Conservation (phyloP, 2,888 invertebrate genomes). For the Mechanitis messenoides region DNA sequence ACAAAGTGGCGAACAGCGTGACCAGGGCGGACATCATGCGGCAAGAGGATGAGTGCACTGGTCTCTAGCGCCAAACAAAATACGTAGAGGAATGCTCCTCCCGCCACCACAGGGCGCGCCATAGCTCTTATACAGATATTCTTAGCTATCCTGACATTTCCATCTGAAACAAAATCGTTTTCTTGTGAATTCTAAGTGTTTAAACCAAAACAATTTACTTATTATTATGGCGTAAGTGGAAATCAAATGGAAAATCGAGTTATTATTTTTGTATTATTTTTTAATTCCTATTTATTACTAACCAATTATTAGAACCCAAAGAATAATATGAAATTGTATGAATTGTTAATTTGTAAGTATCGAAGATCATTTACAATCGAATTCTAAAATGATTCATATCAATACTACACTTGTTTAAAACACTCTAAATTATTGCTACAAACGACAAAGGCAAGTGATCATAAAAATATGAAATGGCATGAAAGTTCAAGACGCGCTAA, state of each 20-base stretch:
- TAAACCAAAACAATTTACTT: background rate
- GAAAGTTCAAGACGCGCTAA: slow-evolving; percentile 37
- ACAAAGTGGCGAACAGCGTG: slow-evolving; percentile 89
- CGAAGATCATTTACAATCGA: too few species aligned
- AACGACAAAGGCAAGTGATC: slow-evolving; percentile 25
- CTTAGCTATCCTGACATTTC: slow-evolving; percentile 62
- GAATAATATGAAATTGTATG: slow-evolving; percentile 2
- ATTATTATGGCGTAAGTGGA: background rate
- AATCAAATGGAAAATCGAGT: background rate
- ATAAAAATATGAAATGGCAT: slow-evolving; percentile 36
- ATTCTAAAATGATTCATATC: background rate
- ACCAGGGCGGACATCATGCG: slow-evolving; percentile 93
- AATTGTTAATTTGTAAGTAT: too few species aligned
- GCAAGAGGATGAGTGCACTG: slow-evolving; percentile 80
- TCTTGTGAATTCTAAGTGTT: background rate
- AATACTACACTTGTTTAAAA: background rate
- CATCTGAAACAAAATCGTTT: slow-evolving; percentile 48
- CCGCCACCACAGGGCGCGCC: slow-evolving; percentile 61
- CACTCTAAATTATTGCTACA: background rate
- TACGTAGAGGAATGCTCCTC: slow-evolving; percentile 62
- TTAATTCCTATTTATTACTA: too few species aligned
- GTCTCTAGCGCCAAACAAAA: slow-evolving; percentile 51
- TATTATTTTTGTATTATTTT: too few species aligned
- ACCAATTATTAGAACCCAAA: too few species aligned
- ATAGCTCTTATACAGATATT: slow-evolving; percentile 43